Evolutionary conservation across 2,797 vertebrate genomes (phyloP).

Genomic region (Aldrovandia affinis): DNA sequence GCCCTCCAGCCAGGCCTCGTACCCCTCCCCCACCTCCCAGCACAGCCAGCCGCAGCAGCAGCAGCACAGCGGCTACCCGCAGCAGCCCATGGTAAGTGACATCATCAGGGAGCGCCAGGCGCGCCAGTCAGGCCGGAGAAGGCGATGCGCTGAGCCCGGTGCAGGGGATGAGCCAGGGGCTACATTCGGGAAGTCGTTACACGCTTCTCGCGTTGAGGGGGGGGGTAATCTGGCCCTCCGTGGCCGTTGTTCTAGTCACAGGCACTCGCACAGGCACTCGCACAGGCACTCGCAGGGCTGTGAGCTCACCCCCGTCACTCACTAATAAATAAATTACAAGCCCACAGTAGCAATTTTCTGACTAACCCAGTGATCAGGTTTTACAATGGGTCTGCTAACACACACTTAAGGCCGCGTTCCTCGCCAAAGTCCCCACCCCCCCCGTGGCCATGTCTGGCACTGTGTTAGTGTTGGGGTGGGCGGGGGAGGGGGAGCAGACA

Average conservation of each 20-base stretch:
- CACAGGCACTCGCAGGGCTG: conserved; percentile 1
- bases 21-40: conserved; percentile 67
- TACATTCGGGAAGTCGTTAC: background rate
- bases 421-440: background rate
- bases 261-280: background rate
- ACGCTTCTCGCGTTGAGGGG: background rate
- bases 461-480: background rate
- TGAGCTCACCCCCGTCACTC: conserved; percentile 1
- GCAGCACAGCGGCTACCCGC: conserved; percentile 63
- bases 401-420: background rate
- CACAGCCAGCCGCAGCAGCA: conserved; percentile 46
- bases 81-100: conserved; percentile 85
- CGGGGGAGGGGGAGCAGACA: background rate
- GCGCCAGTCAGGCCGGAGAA: background rate
- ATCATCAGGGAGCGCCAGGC: background rate
- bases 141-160: background rate
- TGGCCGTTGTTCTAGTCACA: background rate
- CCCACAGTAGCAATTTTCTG: conserved; percentile 14
- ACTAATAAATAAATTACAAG: conserved; percentile 26
- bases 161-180: background rate
- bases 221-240: background rate
- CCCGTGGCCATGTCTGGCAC: background rate
- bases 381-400: conserved; percentile 21
- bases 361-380: background rate
- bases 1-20: conserved; percentile 67